Evolutionary conservation across 2,797 vertebrate genomes (phyloP), one percentile per base, ranked within the genome.

Genomic region (Moxostoma hubbsi): DNA sequence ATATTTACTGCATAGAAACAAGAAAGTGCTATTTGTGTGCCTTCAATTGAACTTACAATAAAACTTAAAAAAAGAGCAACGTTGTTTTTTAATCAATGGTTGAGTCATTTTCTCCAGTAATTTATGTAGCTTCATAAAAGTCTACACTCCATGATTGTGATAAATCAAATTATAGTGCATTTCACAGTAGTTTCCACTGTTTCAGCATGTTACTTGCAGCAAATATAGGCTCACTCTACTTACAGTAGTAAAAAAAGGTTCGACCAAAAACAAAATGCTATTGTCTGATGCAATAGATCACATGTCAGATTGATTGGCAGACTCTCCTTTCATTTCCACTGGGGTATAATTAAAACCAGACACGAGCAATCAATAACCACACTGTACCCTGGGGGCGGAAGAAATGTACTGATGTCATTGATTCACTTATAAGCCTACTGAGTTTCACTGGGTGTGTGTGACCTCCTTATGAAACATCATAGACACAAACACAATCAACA

Each of bases 341-440:
- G 77, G 74, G 73, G 80, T 67, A 84, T 83, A 88, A 91, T 90
- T 91, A 89, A 91, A 91, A 87, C 85, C 87, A 87, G 87, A 82
- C 88, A 81, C 12, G 6, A 80, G 73, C 65, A 82, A 89, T 90
- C 88, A 15, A 91, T 92, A 85, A 77, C 77, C 51, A 7, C 72
- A 70, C 24, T 16, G 70, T 71, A 80, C 81, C 16, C 7, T 16
- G 0, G 79, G 82, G 84, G 81, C 77, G 80, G 43, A 86, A 81
- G 54, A 79, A 77, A 73, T 83, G 57, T 77, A 84, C 82, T 82
- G 86, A 89, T 86, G 77, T 66, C 76, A 84, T 81, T 81, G 77
- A 85, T 82, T 81, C 55, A 75, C 70, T 49, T 79, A 49, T 81
- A 75, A 65, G 86, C 81, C 77, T 45, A 53, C 72, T 51, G 81